Evolutionary conservation across 64 coral and sea anemone species (phyloP), one percentile per base, ranked within the genome.

Genomic region (Montipora efflorescens): DNA sequence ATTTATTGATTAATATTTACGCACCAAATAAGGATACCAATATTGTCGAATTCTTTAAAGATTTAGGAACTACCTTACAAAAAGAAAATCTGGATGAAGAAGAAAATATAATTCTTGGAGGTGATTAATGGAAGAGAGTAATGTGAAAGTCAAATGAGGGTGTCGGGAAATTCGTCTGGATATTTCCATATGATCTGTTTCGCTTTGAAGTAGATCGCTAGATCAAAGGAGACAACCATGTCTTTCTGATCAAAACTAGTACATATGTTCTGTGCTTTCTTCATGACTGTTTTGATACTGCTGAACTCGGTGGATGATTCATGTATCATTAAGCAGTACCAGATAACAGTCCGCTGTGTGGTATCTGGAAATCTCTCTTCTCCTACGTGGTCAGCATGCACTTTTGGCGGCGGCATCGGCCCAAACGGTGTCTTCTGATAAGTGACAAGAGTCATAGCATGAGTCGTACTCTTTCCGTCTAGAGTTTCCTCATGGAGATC

Each of bases 311-410:
- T 95, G 1, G 79, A 66, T 18, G 85, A 71, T 2, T 12, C 78
- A 77, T 88, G 59, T 47, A 94, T 88, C 84, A 94, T 81, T 13
- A 86, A 66, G 58, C 71, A 94, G 53, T 94, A 94, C 5, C 92
- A 79, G 67, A 83, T 14, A 12, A 61, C 25, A 1, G 14, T n/a
- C 0, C 14, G 80, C 78, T 74, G 48, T 47, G 64, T 79, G 4
- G 57, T 52, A 7, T 51, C n/a, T 57, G 53, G 53, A 57, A 57
- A 57, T 11, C 6, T 8, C 53, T 16, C 75, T 67, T 59, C 66
- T 18, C 48, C 36, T 78, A 3, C 9, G 1, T 79, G 83, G 75
- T 79, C 75, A 61, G 88, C 55, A 48, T n/a, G 43, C 18, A 66
- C 43, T 20, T 6, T 1, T 14, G 43, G 76, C 5, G 9, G 28